A percentile compares a stretch with the other conserved stretches of the same genome.
phyloP scores from a whole-genome alignment of 1,140 invertebrate genomes.

The Brachystomella parvula region DNA sequence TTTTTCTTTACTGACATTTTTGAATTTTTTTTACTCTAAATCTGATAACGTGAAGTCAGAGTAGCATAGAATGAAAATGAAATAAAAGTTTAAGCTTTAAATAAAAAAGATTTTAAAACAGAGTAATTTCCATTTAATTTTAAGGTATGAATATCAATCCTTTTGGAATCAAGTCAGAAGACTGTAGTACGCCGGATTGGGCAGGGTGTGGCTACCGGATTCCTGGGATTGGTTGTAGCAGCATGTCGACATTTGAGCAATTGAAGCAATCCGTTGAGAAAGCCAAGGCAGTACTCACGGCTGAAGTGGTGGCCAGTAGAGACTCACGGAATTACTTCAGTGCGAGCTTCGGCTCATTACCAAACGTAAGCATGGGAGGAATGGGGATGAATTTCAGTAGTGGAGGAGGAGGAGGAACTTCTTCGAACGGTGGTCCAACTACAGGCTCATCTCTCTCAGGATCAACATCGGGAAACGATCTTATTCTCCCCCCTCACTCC shows the following conservation, averaged over 20 bases:
- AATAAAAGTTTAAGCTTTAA: too few species aligned
- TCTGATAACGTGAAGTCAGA: too few species aligned
- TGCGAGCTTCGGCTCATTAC: constrained; percentile 36
- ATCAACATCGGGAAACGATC: neutral
- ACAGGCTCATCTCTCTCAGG: neutral
- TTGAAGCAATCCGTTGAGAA: constrained; percentile 80
- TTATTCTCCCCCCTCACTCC: neutral
- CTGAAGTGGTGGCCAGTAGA: constrained; percentile 24
- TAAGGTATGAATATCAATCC: constrained; percentile 33
- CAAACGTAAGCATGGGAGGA: constrained; percentile 18
- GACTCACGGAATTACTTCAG: constrained; percentile 35
- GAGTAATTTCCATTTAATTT: neutral
- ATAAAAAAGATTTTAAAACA: too few species aligned
- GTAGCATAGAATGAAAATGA: too few species aligned
- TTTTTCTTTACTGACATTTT: neutral
- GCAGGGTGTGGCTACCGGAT: constrained; percentile 57
- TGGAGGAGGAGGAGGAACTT: too few species aligned
- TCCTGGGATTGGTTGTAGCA: constrained; percentile 40
- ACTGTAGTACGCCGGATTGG: constrained; percentile 55
- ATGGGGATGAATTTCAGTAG: constrained; percentile 24
- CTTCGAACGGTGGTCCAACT: too few species aligned
- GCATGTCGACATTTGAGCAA: constrained; percentile 67
- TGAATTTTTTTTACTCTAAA: too few species aligned
- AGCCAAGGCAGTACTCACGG: constrained; percentile 65
- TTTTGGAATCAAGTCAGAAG: constrained; percentile 48